Evolutionary conservation across 2,888 invertebrate species (phyloP), one percentile per base, ranked within the genome.

Genomic region (Branchinecta sandiegonensis): DNA sequence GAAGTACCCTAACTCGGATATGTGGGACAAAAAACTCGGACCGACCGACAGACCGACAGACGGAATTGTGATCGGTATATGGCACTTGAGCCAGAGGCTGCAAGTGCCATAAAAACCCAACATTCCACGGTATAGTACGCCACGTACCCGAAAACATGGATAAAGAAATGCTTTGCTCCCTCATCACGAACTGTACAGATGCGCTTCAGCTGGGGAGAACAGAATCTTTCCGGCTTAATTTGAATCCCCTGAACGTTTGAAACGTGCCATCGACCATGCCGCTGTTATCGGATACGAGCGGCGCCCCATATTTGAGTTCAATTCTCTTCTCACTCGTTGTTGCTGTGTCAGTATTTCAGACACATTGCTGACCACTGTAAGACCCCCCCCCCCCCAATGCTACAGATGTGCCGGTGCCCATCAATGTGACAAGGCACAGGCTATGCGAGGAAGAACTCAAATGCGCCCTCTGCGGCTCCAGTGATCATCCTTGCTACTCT

Each of bases 131-230:
- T 6, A 56, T 5, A 7, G 17, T 56, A 14, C 5, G 6, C 56
- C 56, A 6, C 8, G 56, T 56, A 56, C 8, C 56, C 56, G 56
- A 56, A 56, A 13, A 56, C 56, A 56, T 56, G 56, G 56, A 56
- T 56, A 56, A 56, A 56, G 56, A 14, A 56, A 56, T 56, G 17
- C 6, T 56, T 4, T 56, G 56, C 56, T 56, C 56, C 56, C 56
- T 56, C 8, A 56, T 56, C 14, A 8, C 14, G 17, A 56, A 56
- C 56, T 56, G 56, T 56, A 56, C 56, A 4, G 56, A 56, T 56
- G 56, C 56, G 17, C 56, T 56, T 17, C 6, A 56, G 3, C 56
- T 56, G n/a, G 17, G 56, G 56, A 6, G 5, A 56, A 8, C 56
- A 56, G 5, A 56, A 56, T 56, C 56, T 37, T 37, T 37, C 6